Conservation (phyloP, 92 coral and sea anemone genomes). For the Pocillopora meandrina region DNA sequence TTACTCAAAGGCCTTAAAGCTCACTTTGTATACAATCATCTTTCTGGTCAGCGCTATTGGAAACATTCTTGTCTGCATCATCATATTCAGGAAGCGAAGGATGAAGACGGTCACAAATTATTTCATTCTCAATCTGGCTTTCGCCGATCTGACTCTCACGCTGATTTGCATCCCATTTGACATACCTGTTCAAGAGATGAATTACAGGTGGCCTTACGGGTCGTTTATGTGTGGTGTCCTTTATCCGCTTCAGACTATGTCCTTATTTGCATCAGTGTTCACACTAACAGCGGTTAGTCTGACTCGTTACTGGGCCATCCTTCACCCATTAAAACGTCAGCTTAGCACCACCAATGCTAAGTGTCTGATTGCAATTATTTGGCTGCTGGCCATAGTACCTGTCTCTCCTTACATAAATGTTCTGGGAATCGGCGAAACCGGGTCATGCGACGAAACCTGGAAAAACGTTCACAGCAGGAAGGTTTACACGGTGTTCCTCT, state of each 20-base stretch:
- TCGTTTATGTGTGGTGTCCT: slow-evolving; percentile 90
- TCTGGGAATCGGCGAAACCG: slow-evolving; percentile 46
- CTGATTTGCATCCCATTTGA: slow-evolving; percentile 94
- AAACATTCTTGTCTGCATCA: slow-evolving; percentile 81
- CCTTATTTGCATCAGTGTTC: slow-evolving; percentile 84
- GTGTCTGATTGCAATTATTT: slow-evolving; percentile 67
- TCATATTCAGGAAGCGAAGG: slow-evolving; percentile 69
- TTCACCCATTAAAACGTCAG: slow-evolving; percentile 84
- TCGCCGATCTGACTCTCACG: slow-evolving; percentile 91
- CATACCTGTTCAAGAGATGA: slow-evolving; percentile 90
- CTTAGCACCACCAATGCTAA: slow-evolving; percentile 73
- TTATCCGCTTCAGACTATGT: slow-evolving; percentile 90
- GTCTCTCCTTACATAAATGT: slow-evolving; percentile 84
- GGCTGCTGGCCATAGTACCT: slow-evolving; percentile 76
- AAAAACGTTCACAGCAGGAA: slow-evolving; percentile 47
- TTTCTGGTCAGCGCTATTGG: slow-evolving; percentile 86
- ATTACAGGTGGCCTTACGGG: slow-evolving; percentile 94
- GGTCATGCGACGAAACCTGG: slow-evolving; percentile 78
- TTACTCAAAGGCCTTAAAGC: slow-evolving; percentile 55
- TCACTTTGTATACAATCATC: slow-evolving; percentile 72
- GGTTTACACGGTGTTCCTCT: slow-evolving; percentile 77
- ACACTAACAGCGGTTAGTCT: slow-evolving; percentile 93
- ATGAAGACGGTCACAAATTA: slow-evolving; percentile 96
- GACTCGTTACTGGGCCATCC: slow-evolving; percentile 91
- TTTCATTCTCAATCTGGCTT: slow-evolving; percentile 91